Evolutionary conservation across 2,797 vertebrate genomes (phyloP).

Genomic region (Gymnocypris eckloni): DNA sequence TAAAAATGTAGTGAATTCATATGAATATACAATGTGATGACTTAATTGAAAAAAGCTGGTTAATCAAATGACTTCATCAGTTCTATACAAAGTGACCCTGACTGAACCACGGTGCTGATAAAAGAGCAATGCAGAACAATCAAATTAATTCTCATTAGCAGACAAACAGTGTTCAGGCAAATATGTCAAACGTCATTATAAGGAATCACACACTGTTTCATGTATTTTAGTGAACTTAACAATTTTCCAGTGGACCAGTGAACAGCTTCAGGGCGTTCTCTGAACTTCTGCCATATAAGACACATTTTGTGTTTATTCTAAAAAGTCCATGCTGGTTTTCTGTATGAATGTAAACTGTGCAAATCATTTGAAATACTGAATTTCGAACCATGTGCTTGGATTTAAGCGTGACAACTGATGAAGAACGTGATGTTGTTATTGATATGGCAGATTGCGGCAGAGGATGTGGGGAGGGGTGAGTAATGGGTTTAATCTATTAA

Average conservation of each 20-base stretch:
- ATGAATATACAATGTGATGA: background rate
- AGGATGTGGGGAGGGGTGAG: background rate
- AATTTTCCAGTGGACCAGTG: background rate
- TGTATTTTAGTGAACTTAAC: background rate
- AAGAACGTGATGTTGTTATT: constrained; percentile 7
- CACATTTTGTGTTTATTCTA: constrained; percentile 72
- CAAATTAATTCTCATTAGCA: constrained; percentile 23
- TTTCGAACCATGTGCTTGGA: constrained; percentile 56
- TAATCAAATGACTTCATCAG: constrained; percentile 31
- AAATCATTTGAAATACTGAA: constrained; percentile 50
- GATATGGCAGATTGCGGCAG: constrained; percentile 9
- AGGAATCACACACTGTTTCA: background rate
- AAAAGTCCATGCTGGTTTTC: constrained; percentile 60
- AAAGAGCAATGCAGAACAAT: constrained; percentile 5
- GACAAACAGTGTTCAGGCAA: constrained; percentile 22
- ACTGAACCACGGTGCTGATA: constrained; percentile 3
- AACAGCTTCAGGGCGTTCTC: background rate
- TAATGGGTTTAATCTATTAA: constrained; percentile 25
- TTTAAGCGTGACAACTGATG: constrained; percentile 46
- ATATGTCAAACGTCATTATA: constrained; percentile 8
- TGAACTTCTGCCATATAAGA: background rate
- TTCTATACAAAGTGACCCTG: background rate
- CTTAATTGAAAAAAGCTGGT: constrained; percentile 29
- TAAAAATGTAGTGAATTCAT: background rate
- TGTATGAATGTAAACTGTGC: constrained; percentile 70